phyloP scores from a whole-genome alignment of 2,113 vertebrate species.

The Noturus placidus region DNA sequence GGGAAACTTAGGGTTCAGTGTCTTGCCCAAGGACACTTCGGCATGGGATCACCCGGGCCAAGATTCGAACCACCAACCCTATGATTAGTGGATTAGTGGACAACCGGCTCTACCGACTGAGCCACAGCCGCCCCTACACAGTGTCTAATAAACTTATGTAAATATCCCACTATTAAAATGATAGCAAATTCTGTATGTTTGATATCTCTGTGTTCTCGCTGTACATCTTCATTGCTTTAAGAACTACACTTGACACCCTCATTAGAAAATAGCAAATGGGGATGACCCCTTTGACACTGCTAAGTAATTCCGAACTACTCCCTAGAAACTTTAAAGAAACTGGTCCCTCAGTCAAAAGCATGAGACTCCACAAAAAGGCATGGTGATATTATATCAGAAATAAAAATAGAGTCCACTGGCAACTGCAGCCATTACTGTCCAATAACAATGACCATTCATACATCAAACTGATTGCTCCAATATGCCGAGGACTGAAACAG shows the following conservation, averaged over 20 bases:
- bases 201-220: not conserved
- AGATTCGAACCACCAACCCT: too few relatives aligned
- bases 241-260: not conserved
- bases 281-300: constrained; percentile 21
- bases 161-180: not conserved
- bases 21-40: too few relatives aligned
- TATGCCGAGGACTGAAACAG: constrained; percentile 40
- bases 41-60: too few relatives aligned
- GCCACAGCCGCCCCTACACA: too few relatives aligned
- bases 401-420: constrained; percentile 43
- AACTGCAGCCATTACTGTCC: constrained; percentile 45
- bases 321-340: not conserved
- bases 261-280: constrained; percentile 16
- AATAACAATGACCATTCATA: constrained; percentile 56
- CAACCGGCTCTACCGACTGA: too few relatives aligned
- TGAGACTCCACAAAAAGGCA: not conserved
- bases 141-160: not conserved
- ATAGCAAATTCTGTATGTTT: not conserved
- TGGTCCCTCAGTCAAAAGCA: constrained; percentile 14
- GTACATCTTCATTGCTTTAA: not conserved
- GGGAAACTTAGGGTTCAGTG: too few relatives aligned
- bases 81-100: too few relatives aligned
- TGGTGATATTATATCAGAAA: constrained; percentile 23
- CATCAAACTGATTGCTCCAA: constrained; percentile 51
- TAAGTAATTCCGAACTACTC: constrained; percentile 9